Evolutionary conservation across 2,888 invertebrate species (phyloP).

Genomic region (Diaphora mendica): DNA sequence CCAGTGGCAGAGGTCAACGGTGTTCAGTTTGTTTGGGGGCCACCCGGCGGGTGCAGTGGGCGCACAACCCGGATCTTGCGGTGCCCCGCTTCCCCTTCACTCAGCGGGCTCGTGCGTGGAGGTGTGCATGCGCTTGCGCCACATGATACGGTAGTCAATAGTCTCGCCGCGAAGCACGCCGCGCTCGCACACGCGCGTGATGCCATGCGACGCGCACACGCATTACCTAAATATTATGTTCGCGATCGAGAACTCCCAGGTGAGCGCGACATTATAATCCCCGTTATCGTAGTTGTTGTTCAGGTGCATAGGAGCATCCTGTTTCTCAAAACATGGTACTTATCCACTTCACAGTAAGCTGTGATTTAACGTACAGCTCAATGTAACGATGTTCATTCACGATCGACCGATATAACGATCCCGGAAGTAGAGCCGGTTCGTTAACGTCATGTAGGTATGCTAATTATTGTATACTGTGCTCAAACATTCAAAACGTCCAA

Average conservation of each 20-base stretch:
- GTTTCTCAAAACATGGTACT: constrained; percentile 56
- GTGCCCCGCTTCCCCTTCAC: constrained; percentile 86
- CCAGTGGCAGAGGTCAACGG: constrained; percentile 73
- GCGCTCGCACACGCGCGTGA: constrained; percentile 69
- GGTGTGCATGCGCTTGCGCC: constrained; percentile 69
- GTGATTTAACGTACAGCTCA: constrained; percentile 64
- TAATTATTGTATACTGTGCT: constrained; percentile 77
- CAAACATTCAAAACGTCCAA: constrained; percentile 62
- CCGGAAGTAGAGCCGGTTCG: constrained; percentile 84
- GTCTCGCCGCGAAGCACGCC: constrained; percentile 79
- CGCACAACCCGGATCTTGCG: constrained; percentile 84
- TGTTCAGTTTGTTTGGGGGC: constrained; percentile 75
- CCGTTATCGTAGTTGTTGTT: constrained; percentile 54
- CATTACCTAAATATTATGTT: constrained; percentile 80
- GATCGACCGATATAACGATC: constrained; percentile 77
- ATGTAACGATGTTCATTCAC: constrained; percentile 80
- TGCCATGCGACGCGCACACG: constrained; percentile 73
- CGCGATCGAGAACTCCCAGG: constrained; percentile 84
- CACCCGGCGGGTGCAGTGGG: constrained; percentile 79
- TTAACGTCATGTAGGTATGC: constrained; percentile 81
- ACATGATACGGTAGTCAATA: constrained; percentile 61
- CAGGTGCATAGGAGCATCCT: constrained; percentile 26
- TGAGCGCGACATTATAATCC: constrained; percentile 73
- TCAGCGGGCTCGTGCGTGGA: constrained; percentile 75
- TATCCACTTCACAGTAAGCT: constrained; percentile 55